These are phyloP conservation scores for Sardina pilchardus DNA, from an alignment of 2,113 vertebrate genomes.

Conservation along the genomic window DNA sequence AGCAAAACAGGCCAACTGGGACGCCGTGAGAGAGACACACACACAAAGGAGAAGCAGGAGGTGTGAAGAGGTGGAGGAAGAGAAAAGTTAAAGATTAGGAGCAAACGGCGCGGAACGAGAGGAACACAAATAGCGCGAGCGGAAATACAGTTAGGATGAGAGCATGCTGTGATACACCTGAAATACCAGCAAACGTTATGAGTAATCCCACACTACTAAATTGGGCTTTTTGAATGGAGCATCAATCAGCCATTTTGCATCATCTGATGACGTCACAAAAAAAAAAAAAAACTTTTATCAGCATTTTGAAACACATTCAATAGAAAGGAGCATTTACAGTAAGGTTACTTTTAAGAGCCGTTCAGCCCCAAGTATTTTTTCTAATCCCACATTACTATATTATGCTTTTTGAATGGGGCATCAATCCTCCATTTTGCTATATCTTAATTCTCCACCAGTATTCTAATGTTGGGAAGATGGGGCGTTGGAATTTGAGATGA, in stretches of 20 bases:
- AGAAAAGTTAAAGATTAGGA: conserved; percentile 25
- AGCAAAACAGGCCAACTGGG: conserved; percentile 97
- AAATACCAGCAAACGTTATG: background rate
- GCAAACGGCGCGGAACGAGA: conserved; percentile 15
- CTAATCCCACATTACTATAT: too few species aligned
- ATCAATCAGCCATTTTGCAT: background rate
- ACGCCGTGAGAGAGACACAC: conserved; percentile 34
- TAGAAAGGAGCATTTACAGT: too few species aligned
- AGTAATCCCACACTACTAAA: background rate
- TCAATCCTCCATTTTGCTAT: too few species aligned
- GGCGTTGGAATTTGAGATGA: too few species aligned
- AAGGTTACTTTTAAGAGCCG: too few species aligned
- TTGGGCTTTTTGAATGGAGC: background rate
- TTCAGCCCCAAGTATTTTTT: too few species aligned
- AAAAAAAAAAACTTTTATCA: too few species aligned
- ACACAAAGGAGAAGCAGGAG: conserved; percentile 35
- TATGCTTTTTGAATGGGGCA: too few species aligned
- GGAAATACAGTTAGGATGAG: background rate
- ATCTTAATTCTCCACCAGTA: too few species aligned
- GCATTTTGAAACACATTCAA: too few species aligned
- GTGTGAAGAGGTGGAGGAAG: conserved; percentile 48
- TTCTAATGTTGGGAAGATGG: too few species aligned
- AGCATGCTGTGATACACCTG: background rate
- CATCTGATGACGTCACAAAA: too few species aligned
- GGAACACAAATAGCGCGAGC: background rate